Conservation (phyloP, 2,888 invertebrate species). For the Drosophila pseudotalamancana region DNA sequence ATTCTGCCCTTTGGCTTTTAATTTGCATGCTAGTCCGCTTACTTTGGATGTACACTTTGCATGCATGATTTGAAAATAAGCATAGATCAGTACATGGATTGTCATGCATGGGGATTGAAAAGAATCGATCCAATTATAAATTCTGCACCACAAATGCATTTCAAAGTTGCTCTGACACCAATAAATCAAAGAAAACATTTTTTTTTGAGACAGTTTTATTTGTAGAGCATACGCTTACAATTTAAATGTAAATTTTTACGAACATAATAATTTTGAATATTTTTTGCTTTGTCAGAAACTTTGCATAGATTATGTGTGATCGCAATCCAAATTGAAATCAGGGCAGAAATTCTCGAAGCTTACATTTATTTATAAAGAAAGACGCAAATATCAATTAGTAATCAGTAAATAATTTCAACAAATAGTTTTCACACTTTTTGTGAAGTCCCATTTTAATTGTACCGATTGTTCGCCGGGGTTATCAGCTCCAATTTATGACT, state of each 20-base stretch:
- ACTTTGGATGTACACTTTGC: constrained; percentile 3
- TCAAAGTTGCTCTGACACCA: constrained; percentile 24
- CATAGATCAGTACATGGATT: neutral
- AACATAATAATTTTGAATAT: constrained; percentile 4
- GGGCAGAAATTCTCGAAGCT: constrained; percentile 49
- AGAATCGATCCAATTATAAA: constrained; percentile 49
- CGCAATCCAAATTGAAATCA: constrained; percentile 57
- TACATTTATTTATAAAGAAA: constrained; percentile 22
- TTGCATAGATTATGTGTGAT: constrained; percentile 61
- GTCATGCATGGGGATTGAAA: constrained; percentile 3
- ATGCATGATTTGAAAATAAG: constrained; percentile 25
- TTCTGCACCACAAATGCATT: constrained; percentile 70
- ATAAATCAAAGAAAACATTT: constrained; percentile 63
- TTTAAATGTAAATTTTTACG: constrained; percentile 68
- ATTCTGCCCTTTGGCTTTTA: neutral
- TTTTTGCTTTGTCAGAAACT: constrained; percentile 68
- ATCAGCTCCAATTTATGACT: constrained; percentile 46
- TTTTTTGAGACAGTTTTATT: constrained; percentile 66
- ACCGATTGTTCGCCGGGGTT: constrained; percentile 29
- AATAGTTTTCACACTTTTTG: constrained; percentile 61
- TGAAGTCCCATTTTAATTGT: neutral
- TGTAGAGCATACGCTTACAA: constrained; percentile 43
- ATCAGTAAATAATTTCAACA: constrained; percentile 57
- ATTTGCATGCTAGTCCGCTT: constrained; percentile 11
- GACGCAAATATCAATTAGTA: constrained; percentile 59